phyloP scores from a whole-genome alignment of 2,888 invertebrate species.

The Lissocephala sabroskyi region DNA sequence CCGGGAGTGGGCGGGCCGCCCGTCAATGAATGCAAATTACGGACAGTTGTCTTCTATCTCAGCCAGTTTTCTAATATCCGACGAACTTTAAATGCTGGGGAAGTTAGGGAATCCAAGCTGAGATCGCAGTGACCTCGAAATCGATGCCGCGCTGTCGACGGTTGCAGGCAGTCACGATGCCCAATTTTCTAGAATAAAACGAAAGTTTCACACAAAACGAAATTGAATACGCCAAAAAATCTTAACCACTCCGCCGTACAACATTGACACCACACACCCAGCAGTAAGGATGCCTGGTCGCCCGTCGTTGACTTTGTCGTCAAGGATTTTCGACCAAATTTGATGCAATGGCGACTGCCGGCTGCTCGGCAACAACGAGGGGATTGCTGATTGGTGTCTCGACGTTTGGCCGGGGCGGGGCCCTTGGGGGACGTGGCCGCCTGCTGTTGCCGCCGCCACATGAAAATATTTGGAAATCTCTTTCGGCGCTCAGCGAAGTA shows the following conservation, averaged over 20 bases:
- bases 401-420: conserved; percentile 12
- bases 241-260: conserved; percentile 55
- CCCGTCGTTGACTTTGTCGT: conserved; percentile 54
- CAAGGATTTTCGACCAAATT: conserved; percentile 51
- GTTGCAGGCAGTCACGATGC: conserved; percentile 14
- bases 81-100: conserved; percentile 31
- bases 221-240: conserved; percentile 65
- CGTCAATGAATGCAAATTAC: conserved; percentile 62
- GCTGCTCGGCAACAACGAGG: too few species aligned
- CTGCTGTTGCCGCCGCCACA: conserved; percentile 42
- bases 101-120: too few species aligned
- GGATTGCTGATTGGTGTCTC: too few species aligned
- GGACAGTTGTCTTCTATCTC: conserved; percentile 31
- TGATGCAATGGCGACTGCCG: conserved; percentile 51
- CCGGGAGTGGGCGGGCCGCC: conserved; percentile 31
- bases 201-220: conserved; percentile 30
- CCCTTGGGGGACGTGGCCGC: conserved; percentile 7
- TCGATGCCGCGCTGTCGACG: too few species aligned
- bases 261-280: conserved; percentile 12
- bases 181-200: conserved; percentile 7
- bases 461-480: conserved; percentile 54
- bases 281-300: conserved; percentile 15
- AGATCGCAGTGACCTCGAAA: too few species aligned
- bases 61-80: conserved; percentile 39
- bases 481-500: conserved; percentile 24